These are phyloP conservation scores for Conistra vaccinii DNA, from an alignment of 2,888 invertebrate species.

Conservation along the genomic window DNA sequence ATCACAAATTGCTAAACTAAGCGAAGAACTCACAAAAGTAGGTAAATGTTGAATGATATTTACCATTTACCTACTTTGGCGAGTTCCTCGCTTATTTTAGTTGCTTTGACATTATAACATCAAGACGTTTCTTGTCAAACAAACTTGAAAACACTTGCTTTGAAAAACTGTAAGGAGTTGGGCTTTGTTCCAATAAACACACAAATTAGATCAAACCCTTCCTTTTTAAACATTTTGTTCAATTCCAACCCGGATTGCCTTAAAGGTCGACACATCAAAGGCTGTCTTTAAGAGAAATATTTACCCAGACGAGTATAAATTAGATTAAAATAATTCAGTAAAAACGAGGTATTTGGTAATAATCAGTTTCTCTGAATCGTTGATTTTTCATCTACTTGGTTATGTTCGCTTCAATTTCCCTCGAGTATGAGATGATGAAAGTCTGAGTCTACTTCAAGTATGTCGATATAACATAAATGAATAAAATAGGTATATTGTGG, in stretches of 20 bases:
- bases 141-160: conserved; percentile 14
- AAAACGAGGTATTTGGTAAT: conserved; percentile 8
- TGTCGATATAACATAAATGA: conserved; percentile 12
- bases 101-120: background rate
- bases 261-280: conserved; percentile 34
- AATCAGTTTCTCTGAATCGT: conserved; percentile 35
- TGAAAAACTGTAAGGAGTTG: background rate
- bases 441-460: background rate
- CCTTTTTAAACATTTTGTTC: conserved; percentile 8
- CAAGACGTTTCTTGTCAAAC: background rate
- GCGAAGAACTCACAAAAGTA: background rate
- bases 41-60: background rate
- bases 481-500: conserved; percentile 25
- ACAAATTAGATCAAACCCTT: conserved; percentile 35
- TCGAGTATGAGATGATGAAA: conserved; percentile 29
- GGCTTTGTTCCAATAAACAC: background rate
- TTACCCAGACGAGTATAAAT: background rate
- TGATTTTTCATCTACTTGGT: conserved; percentile 28
- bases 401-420: conserved; percentile 38
- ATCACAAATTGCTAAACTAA: background rate
- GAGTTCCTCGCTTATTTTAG: background rate
- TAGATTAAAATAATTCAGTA: conserved; percentile 35
- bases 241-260: background rate
- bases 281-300: conserved; percentile 1
- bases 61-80: background rate